Percentiles rank a stretch among this genome's conserved stretches.
Conservation (phyloP, 2,113 vertebrate species). For the Coracopsis vasa region DNA sequence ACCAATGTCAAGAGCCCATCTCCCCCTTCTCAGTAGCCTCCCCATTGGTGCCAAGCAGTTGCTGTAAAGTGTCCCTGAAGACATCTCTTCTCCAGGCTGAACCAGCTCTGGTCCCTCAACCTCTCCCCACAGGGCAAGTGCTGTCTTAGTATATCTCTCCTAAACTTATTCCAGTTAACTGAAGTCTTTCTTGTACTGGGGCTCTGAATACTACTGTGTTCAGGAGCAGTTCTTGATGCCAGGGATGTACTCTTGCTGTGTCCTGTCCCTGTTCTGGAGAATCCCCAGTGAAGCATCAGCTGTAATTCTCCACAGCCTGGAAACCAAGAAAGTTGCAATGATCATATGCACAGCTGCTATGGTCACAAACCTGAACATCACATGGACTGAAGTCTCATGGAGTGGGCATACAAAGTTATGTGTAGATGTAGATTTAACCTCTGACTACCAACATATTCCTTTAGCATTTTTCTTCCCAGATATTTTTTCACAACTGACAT, state of each 20-base stretch:
- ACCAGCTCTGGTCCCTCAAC: not conserved
- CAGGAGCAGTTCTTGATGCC: not conserved
- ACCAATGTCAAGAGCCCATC: not conserved
- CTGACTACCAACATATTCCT: not conserved
- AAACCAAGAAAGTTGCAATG: not conserved
- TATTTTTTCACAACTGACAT: not conserved
- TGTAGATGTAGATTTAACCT: not conserved
- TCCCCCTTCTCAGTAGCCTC: not conserved
- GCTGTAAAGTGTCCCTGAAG: not conserved
- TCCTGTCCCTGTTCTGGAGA: not conserved
- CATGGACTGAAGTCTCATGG: not conserved
- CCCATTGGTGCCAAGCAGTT: not conserved
- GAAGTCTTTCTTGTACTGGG: not conserved
- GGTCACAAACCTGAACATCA: not conserved
- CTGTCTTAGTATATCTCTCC: not conserved
- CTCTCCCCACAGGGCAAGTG: not conserved
- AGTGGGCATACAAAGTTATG: not conserved
- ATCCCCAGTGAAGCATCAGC: not conserved
- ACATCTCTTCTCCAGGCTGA: not conserved
- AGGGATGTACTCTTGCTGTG: not conserved
- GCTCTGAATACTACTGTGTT: not conserved
- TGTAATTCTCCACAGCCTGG: not conserved
- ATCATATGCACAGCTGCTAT: rapidly evolving
- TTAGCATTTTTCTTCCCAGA: not conserved
- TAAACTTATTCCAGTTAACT: not conserved